Percentiles rank a stretch among this genome's conserved stretches.
phyloP scores from a whole-genome alignment of 2,797 vertebrate species.

The Ctenosaura bakeri region DNA sequence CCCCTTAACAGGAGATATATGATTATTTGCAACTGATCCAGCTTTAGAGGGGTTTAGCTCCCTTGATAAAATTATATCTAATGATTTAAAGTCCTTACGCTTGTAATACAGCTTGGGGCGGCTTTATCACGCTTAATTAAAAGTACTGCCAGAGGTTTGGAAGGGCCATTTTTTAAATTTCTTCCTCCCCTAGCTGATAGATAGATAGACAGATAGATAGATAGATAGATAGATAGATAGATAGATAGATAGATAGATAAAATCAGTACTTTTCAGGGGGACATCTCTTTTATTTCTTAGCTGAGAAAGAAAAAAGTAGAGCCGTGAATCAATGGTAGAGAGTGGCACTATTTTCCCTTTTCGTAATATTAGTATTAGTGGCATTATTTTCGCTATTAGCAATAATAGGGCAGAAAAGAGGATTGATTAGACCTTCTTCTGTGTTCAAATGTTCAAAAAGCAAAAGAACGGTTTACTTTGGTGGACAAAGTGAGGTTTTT shows the following conservation, averaged over 20 bases:
- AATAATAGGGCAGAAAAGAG: too few relatives aligned
- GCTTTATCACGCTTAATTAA: slow-evolving; percentile 59
- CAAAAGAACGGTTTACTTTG: background rate
- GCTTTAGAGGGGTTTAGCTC: slow-evolving; percentile 68
- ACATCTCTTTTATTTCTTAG: background rate
- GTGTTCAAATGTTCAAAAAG: background rate
- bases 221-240: too few relatives aligned
- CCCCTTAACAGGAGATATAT: slow-evolving; percentile 45
- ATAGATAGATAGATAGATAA: too few relatives aligned
- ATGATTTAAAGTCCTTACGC: slow-evolving; percentile 70
- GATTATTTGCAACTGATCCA: slow-evolving; percentile 65
- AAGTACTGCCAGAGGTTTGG: slow-evolving; percentile 34
- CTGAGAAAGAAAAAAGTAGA: background rate
- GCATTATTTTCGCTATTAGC: background rate
- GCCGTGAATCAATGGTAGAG: background rate
- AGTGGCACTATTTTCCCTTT: background rate
- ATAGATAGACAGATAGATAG: background rate
- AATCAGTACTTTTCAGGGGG: too few relatives aligned
- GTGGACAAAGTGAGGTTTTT: background rate
- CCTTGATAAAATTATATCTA: slow-evolving; percentile 73
- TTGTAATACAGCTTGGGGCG: slow-evolving; percentile 62
- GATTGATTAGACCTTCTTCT: background rate
- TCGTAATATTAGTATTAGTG: background rate
- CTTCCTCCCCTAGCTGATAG: background rate
- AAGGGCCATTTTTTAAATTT: slow-evolving; percentile 30